phyloP scores from a whole-genome alignment of 2,113 vertebrate genomes.

The Odobenus rosmarus region DNA sequence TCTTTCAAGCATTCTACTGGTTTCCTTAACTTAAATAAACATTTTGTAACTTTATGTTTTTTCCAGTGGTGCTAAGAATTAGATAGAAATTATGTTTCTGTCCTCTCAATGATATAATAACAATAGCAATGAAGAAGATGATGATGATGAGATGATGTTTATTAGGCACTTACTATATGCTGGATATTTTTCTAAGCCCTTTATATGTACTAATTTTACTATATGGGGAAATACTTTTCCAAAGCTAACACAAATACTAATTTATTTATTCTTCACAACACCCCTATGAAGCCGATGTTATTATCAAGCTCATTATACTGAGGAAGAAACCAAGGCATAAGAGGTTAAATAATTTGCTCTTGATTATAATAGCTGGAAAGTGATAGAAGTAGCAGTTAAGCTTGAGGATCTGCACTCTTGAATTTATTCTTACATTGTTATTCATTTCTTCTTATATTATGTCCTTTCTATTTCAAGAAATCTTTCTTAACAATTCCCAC shows the following conservation, averaged over 20 bases:
- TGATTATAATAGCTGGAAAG: conserved; percentile 40
- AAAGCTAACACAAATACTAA: not conserved
- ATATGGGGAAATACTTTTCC: not conserved
- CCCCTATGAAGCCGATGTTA: not conserved
- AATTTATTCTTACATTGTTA: conserved; percentile 31
- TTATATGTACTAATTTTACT: not conserved
- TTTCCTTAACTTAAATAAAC: conserved; percentile 27
- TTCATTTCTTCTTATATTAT: conserved; percentile 40
- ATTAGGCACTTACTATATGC: not conserved
- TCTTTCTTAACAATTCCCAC: conserved; percentile 26
- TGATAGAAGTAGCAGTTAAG: not conserved
- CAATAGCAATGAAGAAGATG: not conserved
- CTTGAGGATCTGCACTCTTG: not conserved
- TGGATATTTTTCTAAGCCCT: conserved; percentile 30
- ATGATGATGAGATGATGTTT: not conserved
- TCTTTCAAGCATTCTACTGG: conserved; percentile 40
- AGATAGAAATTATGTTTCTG: not conserved
- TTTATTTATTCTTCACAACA: conserved; percentile 36
- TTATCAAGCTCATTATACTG: conserved; percentile 1
- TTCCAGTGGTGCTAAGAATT: conserved; percentile 42
- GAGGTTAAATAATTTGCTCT: conserved; percentile 44
- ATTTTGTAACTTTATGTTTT: not conserved
- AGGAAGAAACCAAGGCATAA: conserved; percentile 40
- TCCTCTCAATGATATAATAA: not conserved
- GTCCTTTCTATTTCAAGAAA: conserved; percentile 54